Conservation (phyloP, 1,140 invertebrate genomes). For the Aphis craccivora region DNA sequence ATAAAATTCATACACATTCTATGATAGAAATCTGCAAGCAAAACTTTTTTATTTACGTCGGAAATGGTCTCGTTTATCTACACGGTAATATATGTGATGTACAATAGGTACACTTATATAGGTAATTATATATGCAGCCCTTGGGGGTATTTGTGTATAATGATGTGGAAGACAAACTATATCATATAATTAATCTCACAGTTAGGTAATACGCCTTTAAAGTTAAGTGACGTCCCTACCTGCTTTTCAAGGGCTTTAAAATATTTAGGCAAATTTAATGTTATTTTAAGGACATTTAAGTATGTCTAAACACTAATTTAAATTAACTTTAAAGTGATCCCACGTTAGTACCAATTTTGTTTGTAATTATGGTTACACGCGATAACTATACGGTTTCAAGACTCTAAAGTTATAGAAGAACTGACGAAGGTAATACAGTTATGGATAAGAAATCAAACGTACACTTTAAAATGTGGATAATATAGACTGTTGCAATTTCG, state of each 20-base stretch:
- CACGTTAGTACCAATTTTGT: not conserved
- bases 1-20: not conserved
- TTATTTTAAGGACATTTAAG: not conserved
- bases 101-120: not conserved
- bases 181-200: not conserved
- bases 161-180: not conserved
- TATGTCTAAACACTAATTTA: not conserved
- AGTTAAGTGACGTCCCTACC: not conserved
- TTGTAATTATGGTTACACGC: not conserved
- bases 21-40: not conserved
- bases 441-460: no score
- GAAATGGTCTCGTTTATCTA: not conserved
- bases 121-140: not conserved
- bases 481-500: not conserved
- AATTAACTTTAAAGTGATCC: not conserved
- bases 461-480: not conserved
- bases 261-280: not conserved
- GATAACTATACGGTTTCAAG: not conserved
- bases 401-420: not conserved
- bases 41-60: not conserved
- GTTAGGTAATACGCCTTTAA: not conserved
- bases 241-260: not conserved
- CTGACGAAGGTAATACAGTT: not conserved
- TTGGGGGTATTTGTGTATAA: not conserved
- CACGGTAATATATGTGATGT: not conserved